A percentile compares a stretch with the other conserved stretches of the same genome.
These are phyloP conservation scores for Ornithoptera priamus DNA, from an alignment of 2,888 invertebrate species.

Conservation along the genomic window DNA sequence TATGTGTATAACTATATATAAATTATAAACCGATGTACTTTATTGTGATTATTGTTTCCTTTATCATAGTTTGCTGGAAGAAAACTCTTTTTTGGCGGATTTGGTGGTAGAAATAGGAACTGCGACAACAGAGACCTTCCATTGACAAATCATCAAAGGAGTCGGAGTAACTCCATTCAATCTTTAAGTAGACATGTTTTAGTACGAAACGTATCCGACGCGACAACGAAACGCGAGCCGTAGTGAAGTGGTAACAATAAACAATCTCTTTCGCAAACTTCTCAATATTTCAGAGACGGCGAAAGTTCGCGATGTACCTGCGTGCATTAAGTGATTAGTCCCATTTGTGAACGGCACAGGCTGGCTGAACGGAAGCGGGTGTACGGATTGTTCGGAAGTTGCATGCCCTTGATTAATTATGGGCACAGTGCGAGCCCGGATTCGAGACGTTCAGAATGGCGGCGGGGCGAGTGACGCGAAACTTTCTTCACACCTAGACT, in stretches of 20 bases:
- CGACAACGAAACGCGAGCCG: background rate
- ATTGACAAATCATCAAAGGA: background rate
- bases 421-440: conserved; percentile 10
- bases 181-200: too few species aligned
- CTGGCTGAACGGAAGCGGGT: conserved; percentile 38
- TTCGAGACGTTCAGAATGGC: conserved; percentile 5
- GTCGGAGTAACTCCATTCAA: too few species aligned
- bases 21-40: too few species aligned
- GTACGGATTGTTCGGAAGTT: conserved; percentile 34
- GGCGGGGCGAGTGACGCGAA: background rate
- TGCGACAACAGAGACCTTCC: too few species aligned
- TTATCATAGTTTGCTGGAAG: too few species aligned
- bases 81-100: too few species aligned
- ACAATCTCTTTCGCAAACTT: conserved; percentile 55
- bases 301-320: conserved; percentile 50
- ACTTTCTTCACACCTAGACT: background rate
- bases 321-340: conserved; percentile 76
- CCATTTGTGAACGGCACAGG: conserved; percentile 72
- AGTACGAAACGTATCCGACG: too few species aligned
- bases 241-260: conserved; percentile 33
- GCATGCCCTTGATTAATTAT: conserved; percentile 46
- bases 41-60: too few species aligned
- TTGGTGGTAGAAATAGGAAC: too few species aligned
- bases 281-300: conserved; percentile 64
- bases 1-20: too few species aligned